Evolutionary conservation across 2,888 invertebrate species (phyloP), one percentile per base, ranked within the genome.

Genomic region (Cantharis rustica): DNA sequence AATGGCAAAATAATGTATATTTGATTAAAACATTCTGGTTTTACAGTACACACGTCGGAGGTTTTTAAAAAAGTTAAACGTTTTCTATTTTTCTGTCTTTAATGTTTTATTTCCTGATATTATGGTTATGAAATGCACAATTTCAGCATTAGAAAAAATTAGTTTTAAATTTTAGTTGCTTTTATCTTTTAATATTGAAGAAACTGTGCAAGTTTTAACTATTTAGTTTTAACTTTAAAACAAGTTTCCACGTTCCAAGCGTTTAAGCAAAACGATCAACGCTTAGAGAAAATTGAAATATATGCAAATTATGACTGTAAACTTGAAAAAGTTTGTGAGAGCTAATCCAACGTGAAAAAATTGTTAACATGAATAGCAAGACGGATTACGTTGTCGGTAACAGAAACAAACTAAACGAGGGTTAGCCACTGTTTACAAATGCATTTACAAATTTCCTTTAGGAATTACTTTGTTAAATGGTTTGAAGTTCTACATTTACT

Each of bases 301-400:
- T 69, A 71, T 71, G 72, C 69, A 78, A 75, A 78, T 78, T 78
- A 75, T 61, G 72, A 70, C 62, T 72, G 63, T 70, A 15, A 73
- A 75, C 69, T 75, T 64, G 77, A 66, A 70, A 79, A 79, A 79
- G 72, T 79, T 79, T 69, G 75, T 75, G 69, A 73, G 66, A 69
- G 77, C 61, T 77, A 79, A 77, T 79, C 75, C 75, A 77, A 75
- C 69, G 79, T 73, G 73, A 77, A 79, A 78, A 78, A 78, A 79
- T 76, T 78, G 76, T 79, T 78, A 80, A 79, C 79, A 76, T 78
- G 73, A 74, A 77, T 76, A 76, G 71, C 79, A 80, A 79, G 80
- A 80, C 79, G 80, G 79, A 80, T 80, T 80, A 79, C 76, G 78
- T 79, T 80, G 80, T 80, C 80, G 72, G 64, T 63, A 73, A 66